Conservation (phyloP, 2,113 vertebrate species). For the Ginglymostoma cirratum region DNA sequence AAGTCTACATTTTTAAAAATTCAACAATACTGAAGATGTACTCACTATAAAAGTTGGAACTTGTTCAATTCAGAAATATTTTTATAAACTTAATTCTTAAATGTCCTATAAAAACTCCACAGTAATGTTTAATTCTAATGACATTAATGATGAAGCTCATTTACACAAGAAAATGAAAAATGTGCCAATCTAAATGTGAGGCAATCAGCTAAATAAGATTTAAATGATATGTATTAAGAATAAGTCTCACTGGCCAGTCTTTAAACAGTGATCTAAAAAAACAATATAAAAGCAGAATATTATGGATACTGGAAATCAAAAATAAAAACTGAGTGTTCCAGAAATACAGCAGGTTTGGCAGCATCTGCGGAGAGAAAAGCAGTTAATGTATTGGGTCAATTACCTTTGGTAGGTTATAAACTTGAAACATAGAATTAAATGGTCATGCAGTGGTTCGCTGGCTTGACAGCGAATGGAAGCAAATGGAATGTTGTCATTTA, state of each 20-base stretch:
- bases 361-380: background rate
- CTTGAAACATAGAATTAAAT: background rate
- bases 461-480: too few relatives aligned
- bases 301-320: background rate
- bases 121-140: background rate
- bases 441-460: background rate
- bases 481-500: too few relatives aligned
- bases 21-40: background rate
- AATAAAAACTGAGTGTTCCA: background rate
- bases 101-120: background rate
- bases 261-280: background rate
- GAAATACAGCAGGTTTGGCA: background rate
- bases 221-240: background rate
- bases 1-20: background rate
- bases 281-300: background rate
- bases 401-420: background rate
- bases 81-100: background rate
- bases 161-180: background rate
- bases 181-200: background rate
- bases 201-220: background rate
- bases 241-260: background rate
- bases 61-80: background rate
- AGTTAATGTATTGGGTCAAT: background rate
- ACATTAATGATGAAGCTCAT: background rate
- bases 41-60: background rate